These are phyloP conservation scores for Schizothorax lantsangensis DNA, from an alignment of 2,797 vertebrate genomes.

Conservation along the genomic window DNA sequence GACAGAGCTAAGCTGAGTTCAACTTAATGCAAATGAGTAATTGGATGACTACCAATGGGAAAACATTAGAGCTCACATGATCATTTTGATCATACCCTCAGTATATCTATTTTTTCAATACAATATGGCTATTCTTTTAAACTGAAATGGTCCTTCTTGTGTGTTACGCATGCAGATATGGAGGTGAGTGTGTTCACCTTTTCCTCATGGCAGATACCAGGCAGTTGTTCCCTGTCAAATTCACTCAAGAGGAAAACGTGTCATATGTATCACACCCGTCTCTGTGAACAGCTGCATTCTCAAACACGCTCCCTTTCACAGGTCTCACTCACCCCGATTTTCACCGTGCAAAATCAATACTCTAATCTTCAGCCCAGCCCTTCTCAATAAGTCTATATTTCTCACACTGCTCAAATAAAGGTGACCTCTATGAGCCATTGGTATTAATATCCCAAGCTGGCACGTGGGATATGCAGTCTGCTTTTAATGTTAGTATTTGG, in stretches of 20 bases:
- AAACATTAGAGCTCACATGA: background rate
- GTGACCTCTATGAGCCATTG: conserved; percentile 49
- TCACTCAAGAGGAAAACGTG: conserved; percentile 47
- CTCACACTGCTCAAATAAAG: conserved; percentile 39
- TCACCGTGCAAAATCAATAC: conserved; percentile 70
- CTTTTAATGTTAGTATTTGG: conserved; percentile 12
- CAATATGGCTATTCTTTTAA: background rate
- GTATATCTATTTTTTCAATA: background rate
- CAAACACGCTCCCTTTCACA: conserved; percentile 39
- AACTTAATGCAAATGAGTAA: background rate
- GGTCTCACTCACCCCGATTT: conserved; percentile 62
- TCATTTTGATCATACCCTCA: background rate
- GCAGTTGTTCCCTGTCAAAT: conserved; percentile 46
- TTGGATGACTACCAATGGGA: background rate
- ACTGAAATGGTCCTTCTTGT: background rate
- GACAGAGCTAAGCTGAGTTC: background rate
- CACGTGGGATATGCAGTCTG: conserved; percentile 35
- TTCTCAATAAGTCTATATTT: conserved; percentile 64
- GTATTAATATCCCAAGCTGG: conserved; percentile 51
- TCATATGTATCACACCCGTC: conserved; percentile 35
- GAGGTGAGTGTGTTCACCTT: conserved; percentile 12
- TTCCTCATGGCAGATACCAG: background rate
- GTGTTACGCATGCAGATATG: background rate
- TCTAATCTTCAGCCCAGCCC: conserved; percentile 70
- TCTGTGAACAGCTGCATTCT: conserved; percentile 18